Percentiles rank a stretch among this genome's conserved stretches.
These are phyloP conservation scores for Polyploca ridens DNA, from an alignment of 2,888 invertebrate genomes.

Conservation along the genomic window DNA sequence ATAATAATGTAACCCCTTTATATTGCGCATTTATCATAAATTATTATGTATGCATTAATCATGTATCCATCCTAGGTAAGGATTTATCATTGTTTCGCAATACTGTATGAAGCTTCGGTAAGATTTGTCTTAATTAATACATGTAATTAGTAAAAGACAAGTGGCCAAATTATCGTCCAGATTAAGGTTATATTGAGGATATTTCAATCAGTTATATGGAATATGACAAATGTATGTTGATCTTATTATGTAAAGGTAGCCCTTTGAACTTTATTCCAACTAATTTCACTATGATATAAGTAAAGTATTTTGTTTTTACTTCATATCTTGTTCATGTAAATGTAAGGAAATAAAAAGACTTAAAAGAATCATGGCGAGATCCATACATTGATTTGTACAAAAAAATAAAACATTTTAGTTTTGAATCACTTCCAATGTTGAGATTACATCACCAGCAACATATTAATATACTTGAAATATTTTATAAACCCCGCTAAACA, in stretches of 20 bases:
- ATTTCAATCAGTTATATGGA: neutral
- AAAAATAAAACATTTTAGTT: no score
- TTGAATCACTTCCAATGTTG: no score
- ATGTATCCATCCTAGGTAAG: conserved; percentile 24
- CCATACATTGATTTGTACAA: no score
- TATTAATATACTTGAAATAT: no score
- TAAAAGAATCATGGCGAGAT: no score
- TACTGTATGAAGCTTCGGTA: conserved; percentile 51
- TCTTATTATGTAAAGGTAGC: neutral
- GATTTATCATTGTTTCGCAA: conserved; percentile 48
- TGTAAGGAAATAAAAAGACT: neutral
- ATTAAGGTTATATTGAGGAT: conserved; percentile 29
- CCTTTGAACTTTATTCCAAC: neutral
- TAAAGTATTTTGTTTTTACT: neutral
- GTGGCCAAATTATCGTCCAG: conserved; percentile 84
- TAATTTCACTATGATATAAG: neutral
- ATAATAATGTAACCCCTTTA: conserved; percentile 28
- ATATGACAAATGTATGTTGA: neutral
- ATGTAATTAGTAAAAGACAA: conserved; percentile 69
- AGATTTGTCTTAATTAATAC: conserved; percentile 55
- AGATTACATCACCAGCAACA: no score
- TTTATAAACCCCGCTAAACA: no score
- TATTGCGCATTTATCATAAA: conserved; percentile 24
- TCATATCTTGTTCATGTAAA: neutral
- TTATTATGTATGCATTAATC: conserved; percentile 11